Evolutionary conservation across 2,113 vertebrate species (phyloP).

Genomic region (Hystrix cristata): DNA sequence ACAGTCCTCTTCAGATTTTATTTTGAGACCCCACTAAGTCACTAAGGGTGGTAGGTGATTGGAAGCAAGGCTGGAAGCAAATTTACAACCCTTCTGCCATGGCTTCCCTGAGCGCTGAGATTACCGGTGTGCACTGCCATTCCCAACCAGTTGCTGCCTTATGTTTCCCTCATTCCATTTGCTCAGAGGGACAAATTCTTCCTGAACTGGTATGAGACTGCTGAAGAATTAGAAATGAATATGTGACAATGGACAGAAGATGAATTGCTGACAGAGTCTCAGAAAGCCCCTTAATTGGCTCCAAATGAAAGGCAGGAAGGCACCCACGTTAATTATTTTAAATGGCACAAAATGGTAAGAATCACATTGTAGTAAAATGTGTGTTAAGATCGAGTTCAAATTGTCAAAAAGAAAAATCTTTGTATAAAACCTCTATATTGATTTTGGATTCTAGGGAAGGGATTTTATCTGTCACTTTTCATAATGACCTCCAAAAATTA

Average conservation of each 20-base stretch:
- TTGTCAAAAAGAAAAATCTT: neutral
- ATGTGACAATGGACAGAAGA: neutral
- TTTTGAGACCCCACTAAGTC: neutral
- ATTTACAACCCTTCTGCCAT: neutral
- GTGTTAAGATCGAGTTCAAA: neutral
- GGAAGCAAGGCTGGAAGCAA: too few relatives aligned
- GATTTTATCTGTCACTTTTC: neutral
- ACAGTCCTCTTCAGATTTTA: neutral
- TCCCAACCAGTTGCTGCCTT: neutral
- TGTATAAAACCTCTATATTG: neutral
- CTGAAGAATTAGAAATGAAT: slow-evolving; percentile 7
- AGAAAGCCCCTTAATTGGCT: neutral
- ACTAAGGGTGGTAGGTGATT: neutral
- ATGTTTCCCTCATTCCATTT: neutral
- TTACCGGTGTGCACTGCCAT: neutral
- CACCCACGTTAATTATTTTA: neutral
- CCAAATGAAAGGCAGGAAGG: neutral
- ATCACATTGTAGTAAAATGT: neutral
- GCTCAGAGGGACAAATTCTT: neutral
- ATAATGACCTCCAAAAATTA: neutral
- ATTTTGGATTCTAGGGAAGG: neutral
- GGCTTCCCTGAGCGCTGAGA: neutral
- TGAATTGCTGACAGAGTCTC: neutral
- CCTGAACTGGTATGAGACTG: neutral
- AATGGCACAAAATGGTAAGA: neutral